These are phyloP conservation scores for Cloeon dipterum DNA, from an alignment of 2,888 invertebrate species.

Conservation along the genomic window DNA sequence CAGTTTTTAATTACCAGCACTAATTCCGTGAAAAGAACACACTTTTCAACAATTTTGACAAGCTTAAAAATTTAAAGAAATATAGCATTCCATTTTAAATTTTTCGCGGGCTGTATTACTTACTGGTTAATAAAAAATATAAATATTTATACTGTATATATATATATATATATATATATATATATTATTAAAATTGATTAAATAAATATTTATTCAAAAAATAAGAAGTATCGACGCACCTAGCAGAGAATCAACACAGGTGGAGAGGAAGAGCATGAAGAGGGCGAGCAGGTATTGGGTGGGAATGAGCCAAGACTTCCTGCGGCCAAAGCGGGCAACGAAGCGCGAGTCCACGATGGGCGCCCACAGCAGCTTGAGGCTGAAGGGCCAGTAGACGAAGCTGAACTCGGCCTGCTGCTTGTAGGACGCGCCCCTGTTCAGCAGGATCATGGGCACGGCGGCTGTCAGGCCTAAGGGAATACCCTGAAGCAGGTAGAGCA, in stretches of 20 bases:
- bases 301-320: slow-evolving; percentile 91
- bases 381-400: slow-evolving; percentile 78
- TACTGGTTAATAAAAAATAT: no score
- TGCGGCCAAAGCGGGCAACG: slow-evolving; percentile 57
- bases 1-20: no score
- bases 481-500: slow-evolving; percentile 86
- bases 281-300: slow-evolving; percentile 75
- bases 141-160: slow-evolving; percentile 16
- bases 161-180: no score
- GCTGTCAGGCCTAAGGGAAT: slow-evolving; percentile 85
- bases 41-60: no score
- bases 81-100: no score
- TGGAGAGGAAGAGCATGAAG: slow-evolving; percentile 74
- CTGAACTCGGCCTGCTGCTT: slow-evolving; percentile 89
- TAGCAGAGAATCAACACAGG: slow-evolving; percentile 49
- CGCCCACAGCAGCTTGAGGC: slow-evolving; percentile 89
- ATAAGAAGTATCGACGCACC: no score
- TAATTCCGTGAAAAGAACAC: no score
- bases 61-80: no score
- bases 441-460: slow-evolving; percentile 87
- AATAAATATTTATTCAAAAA: no score
- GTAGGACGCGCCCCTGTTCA: slow-evolving; percentile 79
- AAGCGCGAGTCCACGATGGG: slow-evolving; percentile 91
- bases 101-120: no score
- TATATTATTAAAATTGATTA: no score